phyloP scores from a whole-genome alignment of 2,113 vertebrate genomes.

The Felis catus region DNA sequence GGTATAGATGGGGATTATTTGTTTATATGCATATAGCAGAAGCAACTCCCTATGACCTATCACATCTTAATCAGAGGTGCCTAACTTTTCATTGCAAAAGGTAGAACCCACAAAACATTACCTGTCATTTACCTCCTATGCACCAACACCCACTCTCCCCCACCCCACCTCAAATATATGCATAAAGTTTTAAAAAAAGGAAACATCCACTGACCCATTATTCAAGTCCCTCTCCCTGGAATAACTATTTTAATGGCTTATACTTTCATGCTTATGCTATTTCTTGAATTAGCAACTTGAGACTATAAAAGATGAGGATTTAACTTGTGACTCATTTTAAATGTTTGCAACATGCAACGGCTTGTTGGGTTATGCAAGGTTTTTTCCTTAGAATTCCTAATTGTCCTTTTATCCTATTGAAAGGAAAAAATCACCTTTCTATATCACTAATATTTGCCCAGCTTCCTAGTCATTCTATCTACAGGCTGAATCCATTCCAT shows the following conservation, averaged over 20 bases:
- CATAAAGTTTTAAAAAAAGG: neutral
- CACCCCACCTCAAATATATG: neutral
- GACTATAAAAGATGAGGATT: neutral
- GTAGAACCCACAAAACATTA: neutral
- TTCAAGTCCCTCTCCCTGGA: neutral
- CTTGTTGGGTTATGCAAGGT: neutral
- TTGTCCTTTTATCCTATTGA: neutral
- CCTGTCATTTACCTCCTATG: neutral
- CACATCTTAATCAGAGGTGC: neutral
- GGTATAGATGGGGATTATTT: neutral
- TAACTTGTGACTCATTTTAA: neutral
- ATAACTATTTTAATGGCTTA: neutral
- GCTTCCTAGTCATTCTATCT: neutral
- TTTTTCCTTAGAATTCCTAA: neutral
- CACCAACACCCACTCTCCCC: neutral
- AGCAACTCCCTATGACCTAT: neutral
- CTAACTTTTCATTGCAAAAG: neutral
- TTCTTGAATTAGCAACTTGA: constrained; percentile 1
- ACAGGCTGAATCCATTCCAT: neutral
- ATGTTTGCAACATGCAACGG: neutral
- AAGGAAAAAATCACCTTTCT: neutral
- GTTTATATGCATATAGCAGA: neutral
- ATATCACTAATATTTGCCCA: neutral
- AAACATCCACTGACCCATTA: neutral
- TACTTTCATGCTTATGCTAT: neutral